A percentile compares a stretch with the other conserved stretches of the same genome.
These are phyloP conservation scores for Cynodonichthys magdalenae DNA, from an alignment of 2,797 vertebrate genomes.

Conservation along the genomic window DNA sequence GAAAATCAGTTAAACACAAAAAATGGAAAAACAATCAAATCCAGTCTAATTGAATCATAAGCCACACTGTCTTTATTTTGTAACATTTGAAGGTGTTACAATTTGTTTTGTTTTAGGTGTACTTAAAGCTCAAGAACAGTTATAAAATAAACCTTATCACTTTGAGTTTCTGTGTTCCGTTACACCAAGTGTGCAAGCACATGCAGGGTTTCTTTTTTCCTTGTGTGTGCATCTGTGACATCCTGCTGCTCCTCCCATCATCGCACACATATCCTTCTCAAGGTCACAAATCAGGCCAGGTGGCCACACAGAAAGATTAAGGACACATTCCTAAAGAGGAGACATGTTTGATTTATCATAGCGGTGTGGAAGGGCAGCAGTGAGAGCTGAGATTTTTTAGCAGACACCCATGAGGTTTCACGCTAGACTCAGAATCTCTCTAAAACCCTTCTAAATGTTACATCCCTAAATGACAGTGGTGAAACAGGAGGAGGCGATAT, in stretches of 20 bases:
- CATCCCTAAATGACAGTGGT: constrained; percentile 24
- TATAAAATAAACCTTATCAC: constrained; percentile 23
- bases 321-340: constrained; percentile 67
- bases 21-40: no score
- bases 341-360: constrained; percentile 67
- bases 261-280: constrained; percentile 56
- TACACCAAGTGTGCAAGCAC: not conserved
- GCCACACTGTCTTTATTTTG: no score
- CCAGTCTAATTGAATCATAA: no score
- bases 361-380: constrained; percentile 37
- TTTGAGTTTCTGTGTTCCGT: constrained; percentile 4
- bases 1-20: not conserved
- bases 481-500: constrained; percentile 29
- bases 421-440: constrained; percentile 28
- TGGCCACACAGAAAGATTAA: constrained; percentile 72
- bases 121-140: constrained; percentile 61
- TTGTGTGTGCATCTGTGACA: constrained; percentile 23
- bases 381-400: constrained; percentile 18
- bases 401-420: constrained; percentile 33
- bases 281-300: constrained; percentile 79
- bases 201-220: constrained; percentile 21
- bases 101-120: constrained; percentile 23
- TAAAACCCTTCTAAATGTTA: constrained; percentile 38
- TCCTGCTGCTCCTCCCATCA: constrained; percentile 36
- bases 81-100: not conserved